Conservation (phyloP, 2,113 vertebrate genomes). For the Numenius arquata region DNA sequence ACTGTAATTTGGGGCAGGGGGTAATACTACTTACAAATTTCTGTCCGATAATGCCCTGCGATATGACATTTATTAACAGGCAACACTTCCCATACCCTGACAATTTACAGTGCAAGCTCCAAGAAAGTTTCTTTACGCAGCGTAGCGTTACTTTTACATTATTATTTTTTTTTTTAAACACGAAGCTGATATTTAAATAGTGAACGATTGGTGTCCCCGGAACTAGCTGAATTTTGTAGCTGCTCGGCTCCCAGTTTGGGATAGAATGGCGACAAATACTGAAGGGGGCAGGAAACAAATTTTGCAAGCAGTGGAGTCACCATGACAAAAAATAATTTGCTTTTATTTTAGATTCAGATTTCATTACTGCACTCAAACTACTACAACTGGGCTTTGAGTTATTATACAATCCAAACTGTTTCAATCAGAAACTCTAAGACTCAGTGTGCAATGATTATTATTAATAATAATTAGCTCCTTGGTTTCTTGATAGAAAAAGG, state of each 20-base stretch:
- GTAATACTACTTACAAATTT: not conserved
- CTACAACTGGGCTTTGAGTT: slow-evolving; percentile 82
- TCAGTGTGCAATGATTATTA: slow-evolving; percentile 82
- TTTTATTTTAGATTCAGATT: slow-evolving; percentile 86
- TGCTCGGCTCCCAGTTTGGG: not conserved
- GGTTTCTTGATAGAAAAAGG: slow-evolving; percentile 85
- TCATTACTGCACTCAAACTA: slow-evolving; percentile 83
- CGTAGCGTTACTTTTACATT: not conserved
- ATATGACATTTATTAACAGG: slow-evolving; percentile 48
- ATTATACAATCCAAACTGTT: slow-evolving; percentile 84
- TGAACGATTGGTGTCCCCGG: not conserved
- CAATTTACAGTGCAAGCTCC: slow-evolving; percentile 4
- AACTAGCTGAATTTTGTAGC: slow-evolving; percentile 33
- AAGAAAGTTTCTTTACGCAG: not conserved
- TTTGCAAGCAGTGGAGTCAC: slow-evolving; percentile 79
- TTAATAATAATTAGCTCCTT: slow-evolving; percentile 83
- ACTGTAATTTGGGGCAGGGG: not conserved
- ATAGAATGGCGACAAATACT: slow-evolving; percentile 27
- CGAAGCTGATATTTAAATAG: not conserved
- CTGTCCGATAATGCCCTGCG: not conserved
- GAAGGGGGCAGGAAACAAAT: slow-evolving; percentile 68
- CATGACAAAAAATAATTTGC: slow-evolving; percentile 85
- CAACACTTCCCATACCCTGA: slow-evolving; percentile 16
- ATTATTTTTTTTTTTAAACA: not conserved
- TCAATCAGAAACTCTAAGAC: slow-evolving; percentile 82